Evolutionary conservation across 2,888 invertebrate genomes (phyloP).

Genomic region (Pandemis corylana): DNA sequence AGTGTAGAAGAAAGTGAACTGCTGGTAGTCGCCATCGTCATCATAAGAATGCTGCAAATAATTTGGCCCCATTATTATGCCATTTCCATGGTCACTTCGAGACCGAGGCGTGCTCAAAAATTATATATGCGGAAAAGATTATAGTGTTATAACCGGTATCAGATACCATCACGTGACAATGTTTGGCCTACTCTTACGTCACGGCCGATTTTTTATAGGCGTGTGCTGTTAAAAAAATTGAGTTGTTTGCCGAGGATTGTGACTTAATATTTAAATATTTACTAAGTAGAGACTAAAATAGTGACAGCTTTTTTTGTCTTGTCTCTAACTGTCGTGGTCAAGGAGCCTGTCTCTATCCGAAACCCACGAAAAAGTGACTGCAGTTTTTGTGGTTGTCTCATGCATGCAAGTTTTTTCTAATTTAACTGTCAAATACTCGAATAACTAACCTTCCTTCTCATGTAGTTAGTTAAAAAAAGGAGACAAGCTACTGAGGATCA

Average conservation of each 20-base stretch:
- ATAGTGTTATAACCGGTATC: constrained; percentile 8
- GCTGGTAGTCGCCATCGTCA: not conserved
- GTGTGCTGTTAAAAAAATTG: constrained; percentile 12
- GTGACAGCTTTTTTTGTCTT: not conserved
- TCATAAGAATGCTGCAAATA: not conserved
- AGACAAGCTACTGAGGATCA: too few species aligned
- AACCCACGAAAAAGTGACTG: not conserved
- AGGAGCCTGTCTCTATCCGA: not conserved
- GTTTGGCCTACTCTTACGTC: constrained; percentile 18
- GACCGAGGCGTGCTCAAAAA: constrained; percentile 7
- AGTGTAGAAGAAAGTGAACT: not conserved
- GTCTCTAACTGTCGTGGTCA: not conserved
- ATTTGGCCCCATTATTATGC: not conserved
- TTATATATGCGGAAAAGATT: not conserved
- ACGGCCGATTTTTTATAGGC: constrained; percentile 8
- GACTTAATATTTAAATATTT: not conserved
- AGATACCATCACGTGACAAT: not conserved
- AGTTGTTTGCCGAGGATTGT: not conserved
- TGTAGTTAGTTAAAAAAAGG: too few species aligned
- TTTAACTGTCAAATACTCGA: not conserved
- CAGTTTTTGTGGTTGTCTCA: not conserved
- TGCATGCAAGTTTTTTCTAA: not conserved
- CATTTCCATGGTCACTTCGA: not conserved
- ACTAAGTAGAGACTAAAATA: not conserved
- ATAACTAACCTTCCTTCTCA: too few species aligned